Evolutionary conservation across 2,888 invertebrate genomes (phyloP).

Genomic region (Gandaritis pyraliata): DNA sequence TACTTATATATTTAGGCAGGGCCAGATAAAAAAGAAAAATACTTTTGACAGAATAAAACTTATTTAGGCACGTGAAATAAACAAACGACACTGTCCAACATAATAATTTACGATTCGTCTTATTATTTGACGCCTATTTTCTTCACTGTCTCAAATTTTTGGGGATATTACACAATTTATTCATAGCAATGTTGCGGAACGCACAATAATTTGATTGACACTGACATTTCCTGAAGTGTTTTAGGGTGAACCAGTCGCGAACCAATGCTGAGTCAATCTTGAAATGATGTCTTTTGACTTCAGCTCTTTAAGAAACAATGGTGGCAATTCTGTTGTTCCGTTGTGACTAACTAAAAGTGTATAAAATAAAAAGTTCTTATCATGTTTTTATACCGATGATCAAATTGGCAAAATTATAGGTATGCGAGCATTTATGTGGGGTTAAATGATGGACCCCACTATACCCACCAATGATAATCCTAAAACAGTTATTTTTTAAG

Average conservation of each 20-base stretch:
- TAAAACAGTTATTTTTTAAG: no score
- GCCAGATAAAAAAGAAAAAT: conserved; percentile 4
- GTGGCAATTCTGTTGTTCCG: no score
- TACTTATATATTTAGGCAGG: background rate
- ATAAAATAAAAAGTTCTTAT: no score
- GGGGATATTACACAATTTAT: conserved; percentile 21
- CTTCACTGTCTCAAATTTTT: conserved; percentile 9
- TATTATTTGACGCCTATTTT: conserved; percentile 14
- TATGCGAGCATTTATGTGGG: no score
- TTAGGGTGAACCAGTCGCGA: background rate
- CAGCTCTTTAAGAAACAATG: no score
- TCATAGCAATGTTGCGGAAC: conserved; percentile 10
- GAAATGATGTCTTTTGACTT: no score
- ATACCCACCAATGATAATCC: no score
- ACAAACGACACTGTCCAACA: conserved; percentile 1
- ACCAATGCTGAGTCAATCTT: background rate
- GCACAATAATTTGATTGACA: conserved; percentile 18
- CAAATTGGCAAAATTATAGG: no score
- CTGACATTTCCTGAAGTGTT: conserved; percentile 14
- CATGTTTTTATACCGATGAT: no score
- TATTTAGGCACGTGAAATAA: background rate
- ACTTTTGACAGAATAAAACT: background rate
- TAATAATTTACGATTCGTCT: conserved; percentile 9
- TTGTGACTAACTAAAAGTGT: no score
- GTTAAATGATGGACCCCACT: no score